Conservation (phyloP, 1,140 invertebrate species). For the Zaprionus inermis region DNA sequence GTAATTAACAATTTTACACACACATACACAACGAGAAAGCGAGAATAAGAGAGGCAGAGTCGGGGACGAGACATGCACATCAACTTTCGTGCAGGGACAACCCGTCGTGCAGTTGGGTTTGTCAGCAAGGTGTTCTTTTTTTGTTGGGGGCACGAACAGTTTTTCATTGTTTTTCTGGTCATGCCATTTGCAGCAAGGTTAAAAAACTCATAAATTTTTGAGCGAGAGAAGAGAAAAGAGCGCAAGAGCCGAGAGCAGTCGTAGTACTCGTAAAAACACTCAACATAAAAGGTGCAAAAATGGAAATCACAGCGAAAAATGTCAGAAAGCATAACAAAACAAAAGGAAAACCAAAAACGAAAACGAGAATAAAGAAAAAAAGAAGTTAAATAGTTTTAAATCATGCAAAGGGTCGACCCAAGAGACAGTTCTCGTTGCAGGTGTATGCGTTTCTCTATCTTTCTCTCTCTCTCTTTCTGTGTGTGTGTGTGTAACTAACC, state of each 20-base stretch:
- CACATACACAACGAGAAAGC: background rate
- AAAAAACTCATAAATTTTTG: conserved; percentile 54
- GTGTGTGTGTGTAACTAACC: conserved; percentile 29
- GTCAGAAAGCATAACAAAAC: conserved; percentile 42
- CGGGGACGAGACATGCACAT: background rate
- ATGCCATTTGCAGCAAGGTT: conserved; percentile 47
- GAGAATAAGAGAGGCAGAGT: background rate
- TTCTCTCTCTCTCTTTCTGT: background rate
- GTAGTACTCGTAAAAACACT: conserved; percentile 48
- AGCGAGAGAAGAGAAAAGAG: conserved; percentile 17
- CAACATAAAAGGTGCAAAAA: conserved; percentile 50
- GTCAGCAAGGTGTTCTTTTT: conserved; percentile 17
- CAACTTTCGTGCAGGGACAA: conserved; percentile 11
- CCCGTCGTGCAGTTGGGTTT: conserved; percentile 26
- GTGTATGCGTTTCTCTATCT: background rate
- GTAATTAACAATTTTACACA: conserved; percentile 46
- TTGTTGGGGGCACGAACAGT: background rate
- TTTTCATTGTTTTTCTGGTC: conserved; percentile 16
- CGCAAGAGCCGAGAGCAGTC: conserved; percentile 11
- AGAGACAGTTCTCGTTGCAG: conserved; percentile 18
- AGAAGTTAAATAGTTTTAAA: conserved; percentile 55
- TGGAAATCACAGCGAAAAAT: conserved; percentile 48
- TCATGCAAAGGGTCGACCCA: conserved; percentile 43
- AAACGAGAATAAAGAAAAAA: conserved; percentile 6
- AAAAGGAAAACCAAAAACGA: conserved; percentile 16